Percentiles rank a stretch among this genome's conserved stretches.
Evolutionary conservation across 2,797 vertebrate species (phyloP).

Genomic region (Danio kyathit): DNA sequence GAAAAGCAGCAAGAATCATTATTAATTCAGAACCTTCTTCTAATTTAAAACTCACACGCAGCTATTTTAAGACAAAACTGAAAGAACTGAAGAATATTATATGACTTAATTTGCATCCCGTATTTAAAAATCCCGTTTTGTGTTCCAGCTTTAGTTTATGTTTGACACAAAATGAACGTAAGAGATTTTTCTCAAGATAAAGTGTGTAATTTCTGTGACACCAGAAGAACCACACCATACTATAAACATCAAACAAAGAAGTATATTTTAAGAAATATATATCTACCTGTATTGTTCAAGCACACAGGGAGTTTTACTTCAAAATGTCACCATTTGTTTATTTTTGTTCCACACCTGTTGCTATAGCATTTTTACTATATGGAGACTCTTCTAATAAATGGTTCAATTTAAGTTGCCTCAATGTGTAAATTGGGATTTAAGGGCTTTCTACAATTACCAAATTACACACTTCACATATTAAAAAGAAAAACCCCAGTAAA

Average conservation of each 20-base stretch:
- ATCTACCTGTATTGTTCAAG: not conserved
- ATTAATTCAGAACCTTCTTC: not conserved
- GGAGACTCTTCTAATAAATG: not conserved
- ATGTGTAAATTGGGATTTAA: not conserved
- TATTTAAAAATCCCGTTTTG: not conserved
- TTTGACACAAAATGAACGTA: not conserved
- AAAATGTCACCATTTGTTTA: not conserved
- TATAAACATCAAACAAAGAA: not conserved
- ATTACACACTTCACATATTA: not conserved
- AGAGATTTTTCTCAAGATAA: not conserved
- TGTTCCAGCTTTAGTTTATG: not conserved
- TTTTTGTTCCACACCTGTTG: too few species aligned
- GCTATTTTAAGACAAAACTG: not conserved
- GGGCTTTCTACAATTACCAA: not conserved
- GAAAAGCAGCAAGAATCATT: not conserved
- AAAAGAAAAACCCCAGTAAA: conserved; percentile 4
- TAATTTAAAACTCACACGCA: not conserved
- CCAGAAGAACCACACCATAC: not conserved
- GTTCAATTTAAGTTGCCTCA: not conserved
- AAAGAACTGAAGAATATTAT: not conserved
- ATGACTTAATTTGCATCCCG: not conserved
- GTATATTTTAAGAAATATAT: too few species aligned
- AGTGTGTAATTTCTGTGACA: not conserved
- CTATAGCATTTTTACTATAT: not conserved
- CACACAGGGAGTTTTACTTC: too few species aligned